Percentiles rank a stretch among this genome's conserved stretches.
phyloP scores from a whole-genome alignment of 2,113 vertebrate genomes.

The Catharus bicknelli region DNA sequence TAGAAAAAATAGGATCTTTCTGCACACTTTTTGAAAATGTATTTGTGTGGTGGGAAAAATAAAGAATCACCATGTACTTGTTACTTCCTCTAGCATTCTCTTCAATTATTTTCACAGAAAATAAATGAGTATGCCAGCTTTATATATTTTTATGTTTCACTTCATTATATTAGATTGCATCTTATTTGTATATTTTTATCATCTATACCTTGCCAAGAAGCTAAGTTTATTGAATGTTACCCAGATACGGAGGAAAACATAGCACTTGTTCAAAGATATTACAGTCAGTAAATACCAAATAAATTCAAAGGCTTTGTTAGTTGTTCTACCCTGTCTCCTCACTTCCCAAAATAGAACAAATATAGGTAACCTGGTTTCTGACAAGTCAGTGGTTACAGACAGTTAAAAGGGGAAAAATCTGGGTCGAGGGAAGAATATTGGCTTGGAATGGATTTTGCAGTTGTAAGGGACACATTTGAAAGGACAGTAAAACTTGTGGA shows the following conservation, averaged over 20 bases:
- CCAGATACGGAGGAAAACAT: not conserved
- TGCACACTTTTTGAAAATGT: not conserved
- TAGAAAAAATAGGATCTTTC: not conserved
- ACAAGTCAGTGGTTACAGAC: not conserved
- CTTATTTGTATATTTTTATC: constrained; percentile 8
- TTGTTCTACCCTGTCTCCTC: not conserved
- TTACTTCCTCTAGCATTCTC: not conserved
- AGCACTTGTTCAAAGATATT: not conserved
- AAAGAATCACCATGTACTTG: not conserved
- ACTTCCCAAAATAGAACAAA: not conserved
- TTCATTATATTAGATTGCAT: not conserved
- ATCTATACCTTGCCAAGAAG: not conserved
- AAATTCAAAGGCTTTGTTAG: not conserved
- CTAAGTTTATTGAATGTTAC: not conserved
- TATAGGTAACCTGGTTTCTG: constrained; percentile 34
- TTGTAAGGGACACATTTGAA: not conserved
- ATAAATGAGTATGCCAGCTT: not conserved
- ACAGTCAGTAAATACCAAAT: not conserved
- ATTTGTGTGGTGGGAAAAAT: not conserved
- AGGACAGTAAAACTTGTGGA: not conserved
- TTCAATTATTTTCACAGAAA: not conserved
- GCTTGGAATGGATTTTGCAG: not conserved
- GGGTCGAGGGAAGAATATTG: not conserved
- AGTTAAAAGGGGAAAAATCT: not conserved
- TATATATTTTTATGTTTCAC: not conserved